A percentile compares a stretch with the other conserved stretches of the same genome.
These are phyloP conservation scores for Dreissena rostriformis DNA, from an alignment of 1,140 invertebrate species.

Conservation along the genomic window DNA sequence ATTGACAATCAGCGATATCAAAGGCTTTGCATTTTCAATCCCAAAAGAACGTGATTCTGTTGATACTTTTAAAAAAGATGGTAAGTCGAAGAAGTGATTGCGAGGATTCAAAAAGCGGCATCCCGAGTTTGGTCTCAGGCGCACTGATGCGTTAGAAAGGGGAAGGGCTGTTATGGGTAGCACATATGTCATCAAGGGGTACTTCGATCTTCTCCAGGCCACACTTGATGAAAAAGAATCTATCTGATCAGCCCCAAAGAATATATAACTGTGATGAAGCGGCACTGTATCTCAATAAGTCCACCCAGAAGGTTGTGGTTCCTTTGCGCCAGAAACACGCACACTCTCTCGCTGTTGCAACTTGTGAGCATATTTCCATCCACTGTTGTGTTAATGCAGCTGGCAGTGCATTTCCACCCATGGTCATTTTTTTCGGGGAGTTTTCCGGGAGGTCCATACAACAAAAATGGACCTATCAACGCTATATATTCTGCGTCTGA, in stretches of 20 bases:
- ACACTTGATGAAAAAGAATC: background rate
- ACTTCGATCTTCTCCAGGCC: background rate
- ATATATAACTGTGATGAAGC: no score
- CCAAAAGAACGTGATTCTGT: no score
- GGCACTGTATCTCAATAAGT: background rate
- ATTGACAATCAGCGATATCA: no score
- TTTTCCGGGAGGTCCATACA: background rate
- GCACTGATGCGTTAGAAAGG: background rate
- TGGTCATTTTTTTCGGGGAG: background rate
- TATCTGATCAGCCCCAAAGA: no score
- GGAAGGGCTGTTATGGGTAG: slow-evolving; percentile 1
- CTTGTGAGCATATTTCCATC: background rate
- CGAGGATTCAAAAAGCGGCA: no score
- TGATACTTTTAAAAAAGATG: no score
- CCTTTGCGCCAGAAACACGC: background rate
- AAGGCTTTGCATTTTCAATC: no score
- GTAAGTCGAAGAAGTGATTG: no score
- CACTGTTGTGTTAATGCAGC: background rate
- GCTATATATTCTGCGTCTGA: background rate
- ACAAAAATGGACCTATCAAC: background rate
- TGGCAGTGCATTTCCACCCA: background rate
- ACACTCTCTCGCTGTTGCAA: background rate
- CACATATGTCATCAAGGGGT: background rate
- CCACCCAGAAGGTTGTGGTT: slow-evolving; percentile 12
- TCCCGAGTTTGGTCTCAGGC: background rate